Evolutionary conservation across 2,888 invertebrate species (phyloP).

Genomic region (Gastrophysa polygoni): DNA sequence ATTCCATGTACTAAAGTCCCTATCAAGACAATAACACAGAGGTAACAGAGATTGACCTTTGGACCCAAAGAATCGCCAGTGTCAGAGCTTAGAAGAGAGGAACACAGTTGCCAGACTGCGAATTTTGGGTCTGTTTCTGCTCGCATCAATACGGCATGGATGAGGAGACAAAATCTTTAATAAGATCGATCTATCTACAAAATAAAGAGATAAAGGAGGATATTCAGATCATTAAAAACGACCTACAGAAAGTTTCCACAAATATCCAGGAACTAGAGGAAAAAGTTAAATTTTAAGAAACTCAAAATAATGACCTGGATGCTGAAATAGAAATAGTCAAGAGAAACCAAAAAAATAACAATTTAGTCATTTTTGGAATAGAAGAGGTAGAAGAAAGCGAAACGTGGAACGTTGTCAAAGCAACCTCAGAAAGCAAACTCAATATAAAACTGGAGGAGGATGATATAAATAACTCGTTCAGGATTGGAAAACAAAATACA

Average conservation of each 20-base stretch:
- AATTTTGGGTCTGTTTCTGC: no score
- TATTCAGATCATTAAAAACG: background rate
- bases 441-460: background rate
- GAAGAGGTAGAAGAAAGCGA: background rate
- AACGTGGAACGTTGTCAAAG: background rate
- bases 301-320: conserved; percentile 1
- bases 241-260: background rate
- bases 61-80: conserved; percentile 1
- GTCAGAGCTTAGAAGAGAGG: background rate
- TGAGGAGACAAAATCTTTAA: conserved; percentile 4
- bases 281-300: background rate
- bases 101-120: background rate
- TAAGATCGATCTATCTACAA: background rate
- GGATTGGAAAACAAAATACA: background rate
- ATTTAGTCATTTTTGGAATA: conserved; percentile 2
- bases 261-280: background rate
- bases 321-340: background rate
- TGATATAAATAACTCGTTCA: background rate
- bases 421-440: background rate
- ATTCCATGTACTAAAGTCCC: no score
- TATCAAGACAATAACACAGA: background rate
- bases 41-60: background rate
- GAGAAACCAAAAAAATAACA: conserved; percentile 1
- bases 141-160: background rate
- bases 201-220: background rate